phyloP scores from a whole-genome alignment of 35 echinoderm and acorn worm genomes.

The Ptychodera flava region DNA sequence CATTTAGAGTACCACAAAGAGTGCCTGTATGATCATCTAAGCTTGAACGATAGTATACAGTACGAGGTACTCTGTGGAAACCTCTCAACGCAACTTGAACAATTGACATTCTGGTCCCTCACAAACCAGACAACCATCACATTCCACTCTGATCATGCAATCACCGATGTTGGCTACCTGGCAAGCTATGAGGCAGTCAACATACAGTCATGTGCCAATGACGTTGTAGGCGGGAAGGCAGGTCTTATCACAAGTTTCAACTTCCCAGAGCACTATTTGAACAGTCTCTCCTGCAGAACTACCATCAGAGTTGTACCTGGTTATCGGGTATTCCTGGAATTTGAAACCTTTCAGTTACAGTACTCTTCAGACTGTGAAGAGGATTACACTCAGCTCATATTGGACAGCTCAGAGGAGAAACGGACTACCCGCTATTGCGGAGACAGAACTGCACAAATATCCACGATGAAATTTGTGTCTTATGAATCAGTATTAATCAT shows the following conservation, averaged over 20 bases:
- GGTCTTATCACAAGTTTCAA: not conserved
- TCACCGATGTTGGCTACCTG: not conserved
- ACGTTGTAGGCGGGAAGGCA: not conserved
- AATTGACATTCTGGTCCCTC: not conserved
- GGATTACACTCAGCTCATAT: not conserved
- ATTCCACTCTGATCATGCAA: not conserved
- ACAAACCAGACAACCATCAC: not conserved
- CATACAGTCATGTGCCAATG: not conserved
- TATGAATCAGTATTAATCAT: not conserved
- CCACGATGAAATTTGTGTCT: not conserved
- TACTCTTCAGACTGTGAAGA: not conserved
- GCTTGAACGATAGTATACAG: not conserved
- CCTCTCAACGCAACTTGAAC: not conserved
- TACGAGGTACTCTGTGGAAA: not conserved
- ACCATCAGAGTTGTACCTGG: not conserved
- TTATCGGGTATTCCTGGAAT: not conserved
- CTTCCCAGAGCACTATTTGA: not conserved
- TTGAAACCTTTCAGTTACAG: not conserved
- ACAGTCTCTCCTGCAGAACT: not conserved
- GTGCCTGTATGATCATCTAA: not conserved
- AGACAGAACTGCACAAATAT: not conserved
- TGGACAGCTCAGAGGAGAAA: not conserved
- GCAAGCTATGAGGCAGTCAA: not conserved
- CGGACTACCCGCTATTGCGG: not conserved
- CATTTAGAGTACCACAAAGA: not conserved